Conservation (phyloP, 2,888 invertebrate species). For the Halictus ligatus region DNA sequence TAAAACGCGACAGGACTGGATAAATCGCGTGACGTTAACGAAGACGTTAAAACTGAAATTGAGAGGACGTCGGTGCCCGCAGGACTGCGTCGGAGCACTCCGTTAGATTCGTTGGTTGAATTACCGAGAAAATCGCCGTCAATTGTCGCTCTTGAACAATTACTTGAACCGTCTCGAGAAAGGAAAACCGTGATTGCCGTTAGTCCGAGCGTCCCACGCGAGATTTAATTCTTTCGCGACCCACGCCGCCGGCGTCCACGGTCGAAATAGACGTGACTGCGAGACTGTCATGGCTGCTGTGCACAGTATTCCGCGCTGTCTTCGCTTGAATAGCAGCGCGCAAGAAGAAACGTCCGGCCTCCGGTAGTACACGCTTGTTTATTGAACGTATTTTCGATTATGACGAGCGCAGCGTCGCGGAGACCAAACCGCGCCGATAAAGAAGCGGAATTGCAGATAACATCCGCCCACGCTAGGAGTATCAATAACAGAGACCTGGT, state of each 20-base stretch:
- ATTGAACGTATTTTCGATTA: conserved; percentile 46
- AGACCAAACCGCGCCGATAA: background rate
- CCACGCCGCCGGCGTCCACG: conserved; percentile 44
- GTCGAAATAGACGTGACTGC: conserved; percentile 66
- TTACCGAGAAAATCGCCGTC: background rate
- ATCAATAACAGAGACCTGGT: conserved; percentile 20
- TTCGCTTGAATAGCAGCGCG: conserved; percentile 55
- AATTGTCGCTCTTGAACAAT: conserved; percentile 3
- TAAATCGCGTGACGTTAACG: background rate
- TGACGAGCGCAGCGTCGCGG: conserved; percentile 13
- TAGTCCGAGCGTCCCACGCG: conserved; percentile 44
- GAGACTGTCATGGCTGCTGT: background rate
- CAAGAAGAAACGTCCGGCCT: conserved; percentile 37
- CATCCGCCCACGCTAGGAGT: conserved; percentile 7
- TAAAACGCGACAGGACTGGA: background rate
- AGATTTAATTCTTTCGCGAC: conserved; percentile 52
- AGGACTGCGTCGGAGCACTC: background rate
- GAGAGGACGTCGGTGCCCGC: background rate
- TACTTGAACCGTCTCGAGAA: background rate
- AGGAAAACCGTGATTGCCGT: conserved; percentile 22
- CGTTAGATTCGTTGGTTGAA: background rate
- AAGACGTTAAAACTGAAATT: background rate
- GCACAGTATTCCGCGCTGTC: conserved; percentile 37
- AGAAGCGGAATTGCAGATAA: conserved; percentile 7
- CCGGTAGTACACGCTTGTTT: conserved; percentile 46